Base-by-base conservation (phyloP, 1,140 invertebrate genomes). In the Orchestia grillus region DNA sequence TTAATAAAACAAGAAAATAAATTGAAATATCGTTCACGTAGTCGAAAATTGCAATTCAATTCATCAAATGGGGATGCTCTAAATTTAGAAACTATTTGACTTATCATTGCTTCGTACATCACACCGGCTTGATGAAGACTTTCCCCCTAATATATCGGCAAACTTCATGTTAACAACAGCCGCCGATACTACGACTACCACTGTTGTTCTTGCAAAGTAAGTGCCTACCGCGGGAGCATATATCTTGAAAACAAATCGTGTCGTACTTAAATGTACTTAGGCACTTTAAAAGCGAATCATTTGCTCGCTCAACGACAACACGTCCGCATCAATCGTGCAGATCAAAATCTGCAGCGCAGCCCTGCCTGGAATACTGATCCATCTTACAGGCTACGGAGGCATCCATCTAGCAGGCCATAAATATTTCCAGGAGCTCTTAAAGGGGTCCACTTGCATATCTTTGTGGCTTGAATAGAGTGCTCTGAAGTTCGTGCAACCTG, bases 261-360 rank as follows among this genome's bases (percentile, higher is more conserved):
- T 77, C 36, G 62, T 77, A 77, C 62, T 77, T 77, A 77, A 77
- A 77, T 77, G 62, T 77, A 77, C 62, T 77, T 77, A 77, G 62
- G 62, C 62, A 77, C 62, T 77, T 77, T 77, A 19, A 77, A 77
- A 77, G 36, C 62, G 62, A 77, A 77, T 77, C 62, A 77, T 77
- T 77, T 77, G 62, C 62, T 77, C 3, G 62, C 28, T 77, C 62
- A 77, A 77, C 62, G 62, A 77, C 62, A 77, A 77, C 62, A 77
- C 62, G 62, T 77, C 11, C 28, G 62, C 62, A 77, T 77, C 15
- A 77, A 77, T 77, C 62, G 62, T 77, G 62, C 62, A 23, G 62
- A 77, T 77, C 62, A 77, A 77, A 77, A 77, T 77, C 62, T 77
- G 11, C 15, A 8, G 62, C 36, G 1, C 62, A 77, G 62, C 62